These are phyloP conservation scores for Rhynchonycteris naso DNA, from an alignment of 2,797 vertebrate genomes.

Conservation along the genomic window DNA sequence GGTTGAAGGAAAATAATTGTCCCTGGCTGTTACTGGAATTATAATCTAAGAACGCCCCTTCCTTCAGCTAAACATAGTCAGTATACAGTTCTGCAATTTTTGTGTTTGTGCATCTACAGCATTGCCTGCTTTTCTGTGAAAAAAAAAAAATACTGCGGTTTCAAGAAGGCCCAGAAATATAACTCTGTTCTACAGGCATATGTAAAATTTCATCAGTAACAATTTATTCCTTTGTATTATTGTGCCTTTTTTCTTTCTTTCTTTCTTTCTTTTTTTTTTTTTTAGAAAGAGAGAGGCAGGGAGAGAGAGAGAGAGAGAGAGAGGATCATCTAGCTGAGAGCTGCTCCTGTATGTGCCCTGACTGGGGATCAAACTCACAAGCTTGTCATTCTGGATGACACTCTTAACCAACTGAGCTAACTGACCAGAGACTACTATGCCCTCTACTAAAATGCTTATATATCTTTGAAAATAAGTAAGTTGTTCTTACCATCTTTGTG, in stretches of 20 bases:
- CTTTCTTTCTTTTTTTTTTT: too few relatives aligned
- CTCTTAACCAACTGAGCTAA: too few relatives aligned
- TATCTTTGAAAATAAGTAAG: constrained; percentile 46
- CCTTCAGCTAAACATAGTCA: background rate
- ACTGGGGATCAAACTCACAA: too few relatives aligned
- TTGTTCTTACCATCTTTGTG: constrained; percentile 36
- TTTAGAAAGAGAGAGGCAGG: too few relatives aligned
- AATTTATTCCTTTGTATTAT: constrained; percentile 10
- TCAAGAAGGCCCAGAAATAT: background rate
- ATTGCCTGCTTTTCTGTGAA: background rate
- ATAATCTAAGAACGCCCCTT: background rate
- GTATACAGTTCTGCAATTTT: background rate
- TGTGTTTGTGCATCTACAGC: background rate
- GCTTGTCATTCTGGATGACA: too few relatives aligned
- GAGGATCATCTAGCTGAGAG: too few relatives aligned
- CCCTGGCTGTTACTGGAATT: background rate
- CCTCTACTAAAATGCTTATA: background rate
- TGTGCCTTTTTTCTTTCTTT: too few relatives aligned
- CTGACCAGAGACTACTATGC: background rate
- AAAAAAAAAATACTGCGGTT: background rate
- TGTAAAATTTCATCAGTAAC: constrained; percentile 12
- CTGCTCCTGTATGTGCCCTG: too few relatives aligned
- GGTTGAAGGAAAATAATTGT: background rate
- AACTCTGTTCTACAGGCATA: background rate
- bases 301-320: too few relatives aligned